Base-by-base conservation (phyloP, 2,113 vertebrate species). In the Crypturellus undulatus region DNA sequence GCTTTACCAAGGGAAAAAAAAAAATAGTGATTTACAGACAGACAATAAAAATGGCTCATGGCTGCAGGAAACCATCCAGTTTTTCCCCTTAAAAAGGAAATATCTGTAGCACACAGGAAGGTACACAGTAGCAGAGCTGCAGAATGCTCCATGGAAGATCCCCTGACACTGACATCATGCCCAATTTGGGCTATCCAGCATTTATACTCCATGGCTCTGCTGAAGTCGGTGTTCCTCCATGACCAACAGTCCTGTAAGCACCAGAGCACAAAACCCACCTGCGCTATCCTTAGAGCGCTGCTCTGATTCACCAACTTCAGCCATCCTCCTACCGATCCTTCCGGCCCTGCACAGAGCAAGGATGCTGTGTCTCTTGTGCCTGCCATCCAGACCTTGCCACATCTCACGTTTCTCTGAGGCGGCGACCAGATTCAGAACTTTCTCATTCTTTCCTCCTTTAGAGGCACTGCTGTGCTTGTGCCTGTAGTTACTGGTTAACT, bases 201-300 rank as follows among this genome's bases (percentile, higher is more conserved):
- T 40, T 73, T 63, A 58, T 6, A 12, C n/a, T 69, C 11, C 8
- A 62, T 30, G 17, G 62, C 4, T 54, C n/a, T 12, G 21, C 28
- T 65, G 28, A 52, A 62, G 60, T 52, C 62, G 17, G 10, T 22
- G 2, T 28, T 45, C 21, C n/a, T 56, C 73, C 51, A 32, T 77
- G 38, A 68, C 15, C 65, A 73, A 11, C 0, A 49, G 28, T 69
- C 47, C 13, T 22, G 64, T 47, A 69, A 76, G 38, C 32, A 84
- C 45, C 12, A 60, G 9, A 72, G 18, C 2, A 18, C 2, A 52
- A 22, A 11, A 9, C 52, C 19, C 40, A 10, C 21, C 52, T 36
- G 21, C 13, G 38, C 62, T 25, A 36, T 0, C 2, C 10, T 4
- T 9, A 38, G 20, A 25, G 30, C 0, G 4, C 42, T 22, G 16